Evolutionary conservation across 2,113 vertebrate genomes (phyloP).

Genomic region (Psittacara wagleri): DNA sequence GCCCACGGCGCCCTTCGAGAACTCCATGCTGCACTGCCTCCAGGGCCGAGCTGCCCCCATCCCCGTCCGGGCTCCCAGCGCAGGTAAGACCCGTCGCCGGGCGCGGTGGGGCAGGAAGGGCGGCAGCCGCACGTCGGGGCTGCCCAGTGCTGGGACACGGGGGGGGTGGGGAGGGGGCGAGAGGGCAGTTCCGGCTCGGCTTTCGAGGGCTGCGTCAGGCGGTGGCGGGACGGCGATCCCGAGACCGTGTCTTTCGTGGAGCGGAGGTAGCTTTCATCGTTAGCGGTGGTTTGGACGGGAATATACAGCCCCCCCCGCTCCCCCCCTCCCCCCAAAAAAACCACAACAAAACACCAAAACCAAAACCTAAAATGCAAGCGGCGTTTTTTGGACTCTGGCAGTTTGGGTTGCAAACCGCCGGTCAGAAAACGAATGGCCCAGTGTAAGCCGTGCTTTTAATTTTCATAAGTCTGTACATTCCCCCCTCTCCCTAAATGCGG

Average conservation of each 20-base stretch:
- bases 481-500: background rate
- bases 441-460: background rate
- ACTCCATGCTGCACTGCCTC: conserved; percentile 92
- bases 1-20: conserved; percentile 89
- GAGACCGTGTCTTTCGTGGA: background rate
- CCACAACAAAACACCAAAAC: too few relatives aligned
- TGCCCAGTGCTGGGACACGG: background rate
- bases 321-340: background rate
- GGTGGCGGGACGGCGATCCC: background rate
- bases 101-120: background rate
- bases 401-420: background rate
- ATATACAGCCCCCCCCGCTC: too few relatives aligned
- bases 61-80: conserved; percentile 85
- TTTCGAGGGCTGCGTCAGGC: background rate
- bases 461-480: background rate
- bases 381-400: background rate
- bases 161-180: too few relatives aligned
- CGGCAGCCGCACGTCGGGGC: background rate
- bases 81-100: conserved; percentile 78
- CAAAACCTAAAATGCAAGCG: background rate
- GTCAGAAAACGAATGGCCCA: background rate
- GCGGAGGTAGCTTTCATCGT: background rate
- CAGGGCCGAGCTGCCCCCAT: conserved; percentile 87
- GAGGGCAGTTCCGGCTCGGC: background rate
- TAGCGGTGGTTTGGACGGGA: background rate